Evolutionary conservation across 2,113 vertebrate species (phyloP), one percentile per base, ranked within the genome.

Genomic region (Pterocles burchelli): DNA sequence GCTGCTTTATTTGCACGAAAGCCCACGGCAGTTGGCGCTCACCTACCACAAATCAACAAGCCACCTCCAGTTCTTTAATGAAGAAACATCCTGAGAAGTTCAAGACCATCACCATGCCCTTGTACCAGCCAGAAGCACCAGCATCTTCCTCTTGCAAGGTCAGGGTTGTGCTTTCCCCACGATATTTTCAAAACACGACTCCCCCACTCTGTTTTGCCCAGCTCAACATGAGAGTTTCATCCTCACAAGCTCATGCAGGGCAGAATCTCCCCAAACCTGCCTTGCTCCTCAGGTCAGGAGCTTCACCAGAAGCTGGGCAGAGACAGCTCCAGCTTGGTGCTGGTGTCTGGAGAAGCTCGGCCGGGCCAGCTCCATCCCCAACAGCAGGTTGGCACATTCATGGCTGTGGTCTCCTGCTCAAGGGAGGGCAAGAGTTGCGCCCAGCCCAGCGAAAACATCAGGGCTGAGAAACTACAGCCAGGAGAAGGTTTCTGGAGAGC

Each of bases 11-110:
- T 72, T 33, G 66, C 14, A 1, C 5, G 22, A 65, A 90, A 65
- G 19, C 59, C 31, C 2, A 0, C 0, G 0, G 71, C 57, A 48
- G 24, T 8, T 13, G 16, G 31, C 6, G 13, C n/a, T 57, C 0
- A 0, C 3, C 46, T 10, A 12, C 38, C 38, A 41, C 41, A 84
- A 33, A 86, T 43, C 57, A 65, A 34, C 2, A 0, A 48, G 21
- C 19, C 54, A 51, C 57, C 7, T 21, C 43, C 20, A 52, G 17
- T 12, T 85, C 28, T 25, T 78, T 52, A 52, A 15, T 3, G 4
- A 49, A 59, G n/a, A 75, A 67, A 61, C 12, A 45, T 59, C 62
- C 26, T 10, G 14, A 75, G 71, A 76, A 65, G 33, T 11, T 85
- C 34, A 43, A 75, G 67, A 33, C 29, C 33, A 33, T 4, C 31